Percentiles rank a stretch among this genome's conserved stretches.
Evolutionary conservation across 2,113 vertebrate species (phyloP).

Genomic region (Passer montanus): DNA sequence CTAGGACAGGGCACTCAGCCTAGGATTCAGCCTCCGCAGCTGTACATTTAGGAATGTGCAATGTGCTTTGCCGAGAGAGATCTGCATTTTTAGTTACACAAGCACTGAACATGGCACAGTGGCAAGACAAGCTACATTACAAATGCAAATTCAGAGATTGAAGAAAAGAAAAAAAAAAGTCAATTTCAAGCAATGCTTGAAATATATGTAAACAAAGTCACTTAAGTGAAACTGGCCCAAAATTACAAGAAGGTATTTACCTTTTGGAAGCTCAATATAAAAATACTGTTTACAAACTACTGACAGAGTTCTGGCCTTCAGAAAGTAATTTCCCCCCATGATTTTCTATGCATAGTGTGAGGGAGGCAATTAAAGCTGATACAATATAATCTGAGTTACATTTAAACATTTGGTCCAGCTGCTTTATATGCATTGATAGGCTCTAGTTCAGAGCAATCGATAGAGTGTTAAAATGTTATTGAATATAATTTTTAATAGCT

Average conservation of each 20-base stretch:
- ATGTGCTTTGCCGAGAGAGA: slow-evolving; percentile 7
- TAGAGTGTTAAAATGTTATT: background rate
- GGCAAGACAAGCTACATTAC: background rate
- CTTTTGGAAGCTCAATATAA: background rate
- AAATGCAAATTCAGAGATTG: background rate
- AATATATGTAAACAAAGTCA: background rate
- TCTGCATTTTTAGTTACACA: slow-evolving; percentile 18
- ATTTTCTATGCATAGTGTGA: background rate
- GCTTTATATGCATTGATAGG: background rate
- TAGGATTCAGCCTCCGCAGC: background rate
- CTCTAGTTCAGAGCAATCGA: background rate
- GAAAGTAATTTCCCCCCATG: background rate
- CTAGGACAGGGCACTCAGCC: background rate
- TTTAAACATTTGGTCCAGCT: background rate
- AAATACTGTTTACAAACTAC: background rate
- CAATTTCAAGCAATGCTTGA: background rate
- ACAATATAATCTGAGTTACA: background rate
- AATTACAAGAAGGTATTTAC: background rate
- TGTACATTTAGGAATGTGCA: background rate
- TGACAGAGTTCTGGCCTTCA: background rate
- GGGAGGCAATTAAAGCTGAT: background rate
- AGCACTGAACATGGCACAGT: background rate
- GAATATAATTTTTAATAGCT: background rate
- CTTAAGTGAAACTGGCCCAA: background rate
- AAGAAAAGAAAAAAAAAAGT: background rate